A percentile compares a stretch with the other conserved stretches of the same genome.
phyloP scores from a whole-genome alignment of 2,113 vertebrate species.

The Arvicanthis niloticus region DNA sequence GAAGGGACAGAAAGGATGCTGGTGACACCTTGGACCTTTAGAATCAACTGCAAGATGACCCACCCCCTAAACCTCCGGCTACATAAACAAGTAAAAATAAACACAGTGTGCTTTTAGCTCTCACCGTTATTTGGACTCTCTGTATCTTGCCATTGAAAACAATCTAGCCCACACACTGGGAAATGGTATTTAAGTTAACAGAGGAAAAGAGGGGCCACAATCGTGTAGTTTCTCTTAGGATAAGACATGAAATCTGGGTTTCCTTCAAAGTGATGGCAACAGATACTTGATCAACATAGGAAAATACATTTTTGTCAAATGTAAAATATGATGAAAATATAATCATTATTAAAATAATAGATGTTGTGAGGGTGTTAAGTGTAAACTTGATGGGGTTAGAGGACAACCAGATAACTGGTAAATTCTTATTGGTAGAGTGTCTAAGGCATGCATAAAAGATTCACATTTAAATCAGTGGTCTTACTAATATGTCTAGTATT shows the following conservation, averaged over 20 bases:
- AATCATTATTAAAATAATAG: slow-evolving; percentile 47
- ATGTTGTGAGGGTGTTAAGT: neutral
- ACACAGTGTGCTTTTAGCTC: neutral
- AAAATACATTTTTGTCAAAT: neutral
- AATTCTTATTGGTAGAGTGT: neutral
- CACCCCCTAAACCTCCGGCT: neutral
- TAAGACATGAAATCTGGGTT: neutral
- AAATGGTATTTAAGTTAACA: neutral
- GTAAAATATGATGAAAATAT: neutral
- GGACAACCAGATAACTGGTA: neutral
- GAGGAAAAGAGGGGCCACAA: neutral
- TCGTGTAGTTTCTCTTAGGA: neutral
- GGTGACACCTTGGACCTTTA: neutral
- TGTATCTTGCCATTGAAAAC: neutral
- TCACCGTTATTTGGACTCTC: neutral
- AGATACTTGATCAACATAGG: neutral
- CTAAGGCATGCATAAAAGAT: neutral
- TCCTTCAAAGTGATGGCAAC: slow-evolving; percentile 17
- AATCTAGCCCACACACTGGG: neutral
- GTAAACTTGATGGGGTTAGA: neutral
- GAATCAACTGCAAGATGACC: neutral
- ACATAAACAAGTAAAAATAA: neutral
- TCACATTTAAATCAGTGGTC: neutral
- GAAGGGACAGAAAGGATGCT: neutral
- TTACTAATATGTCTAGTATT: neutral